A percentile compares a stretch with the other conserved stretches of the same genome.
Evolutionary conservation across 2,797 vertebrate species (phyloP).

Genomic region (Staurois parvus): DNA sequence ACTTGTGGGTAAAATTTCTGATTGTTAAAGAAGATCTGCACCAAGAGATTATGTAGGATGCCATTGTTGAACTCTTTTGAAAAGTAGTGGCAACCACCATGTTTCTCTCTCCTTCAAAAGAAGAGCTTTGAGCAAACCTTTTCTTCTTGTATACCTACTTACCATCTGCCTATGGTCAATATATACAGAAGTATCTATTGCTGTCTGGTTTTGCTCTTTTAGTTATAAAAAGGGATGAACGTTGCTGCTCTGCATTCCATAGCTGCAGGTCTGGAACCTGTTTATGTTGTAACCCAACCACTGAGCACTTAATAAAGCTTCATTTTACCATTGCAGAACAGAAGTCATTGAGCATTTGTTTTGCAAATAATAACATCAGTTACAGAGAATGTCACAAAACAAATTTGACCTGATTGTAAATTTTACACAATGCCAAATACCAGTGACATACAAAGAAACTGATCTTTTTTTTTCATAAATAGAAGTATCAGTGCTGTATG

Average conservation of each 20-base stretch:
- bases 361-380: constrained; percentile 20
- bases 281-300: neutral
- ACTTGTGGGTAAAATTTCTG: too few species aligned
- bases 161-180: too few species aligned
- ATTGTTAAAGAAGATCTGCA: too few species aligned
- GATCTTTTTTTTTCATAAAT: neutral
- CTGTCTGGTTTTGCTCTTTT: neutral
- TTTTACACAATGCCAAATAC: neutral
- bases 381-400: neutral
- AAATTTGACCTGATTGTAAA: neutral
- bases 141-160: too few species aligned
- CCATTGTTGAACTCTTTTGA: too few species aligned
- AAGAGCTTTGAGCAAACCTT: too few species aligned
- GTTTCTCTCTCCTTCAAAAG: too few species aligned
- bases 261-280: neutral
- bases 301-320: neutral
- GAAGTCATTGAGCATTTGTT: neutral
- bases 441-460: neutral
- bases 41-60: too few species aligned
- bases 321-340: constrained; percentile 8
- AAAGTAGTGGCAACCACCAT: too few species aligned
- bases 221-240: neutral
- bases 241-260: neutral
- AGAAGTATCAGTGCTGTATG: too few species aligned
- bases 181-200: neutral